Evolutionary conservation across 2,113 vertebrate species (phyloP).

Genomic region (Colius striatus): DNA sequence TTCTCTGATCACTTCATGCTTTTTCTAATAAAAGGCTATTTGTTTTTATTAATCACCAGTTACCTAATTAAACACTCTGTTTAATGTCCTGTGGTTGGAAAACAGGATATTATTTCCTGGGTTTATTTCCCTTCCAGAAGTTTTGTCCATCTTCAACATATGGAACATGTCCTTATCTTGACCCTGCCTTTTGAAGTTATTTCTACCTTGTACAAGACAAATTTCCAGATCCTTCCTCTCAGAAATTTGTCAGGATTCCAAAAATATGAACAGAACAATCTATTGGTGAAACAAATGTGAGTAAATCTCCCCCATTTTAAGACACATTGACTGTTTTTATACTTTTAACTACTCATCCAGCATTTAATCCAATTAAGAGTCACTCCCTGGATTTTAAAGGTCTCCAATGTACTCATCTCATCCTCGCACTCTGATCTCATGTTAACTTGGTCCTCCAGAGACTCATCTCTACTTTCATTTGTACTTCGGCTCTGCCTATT

Average conservation of each 20-base stretch:
- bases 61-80: background rate
- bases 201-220: slow-evolving; percentile 13
- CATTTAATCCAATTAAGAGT: slow-evolving; percentile 17
- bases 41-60: background rate
- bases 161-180: background rate
- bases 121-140: background rate
- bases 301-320: background rate
- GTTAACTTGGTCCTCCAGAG: background rate
- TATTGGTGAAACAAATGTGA: background rate
- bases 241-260: background rate
- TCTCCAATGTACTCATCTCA: background rate
- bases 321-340: background rate
- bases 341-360: background rate
- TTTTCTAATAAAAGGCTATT: background rate
- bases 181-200: slow-evolving; percentile 6
- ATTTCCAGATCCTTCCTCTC: slow-evolving; percentile 25
- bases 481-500: background rate
- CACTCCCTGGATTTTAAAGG: background rate
- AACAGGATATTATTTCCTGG: background rate
- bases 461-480: background rate
- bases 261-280: background rate
- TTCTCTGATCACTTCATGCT: background rate
- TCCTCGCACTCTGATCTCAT: background rate
- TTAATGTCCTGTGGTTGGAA: background rate
- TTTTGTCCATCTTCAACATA: background rate